Conservation (phyloP, 2,797 vertebrate species). For the Tinamus major region DNA sequence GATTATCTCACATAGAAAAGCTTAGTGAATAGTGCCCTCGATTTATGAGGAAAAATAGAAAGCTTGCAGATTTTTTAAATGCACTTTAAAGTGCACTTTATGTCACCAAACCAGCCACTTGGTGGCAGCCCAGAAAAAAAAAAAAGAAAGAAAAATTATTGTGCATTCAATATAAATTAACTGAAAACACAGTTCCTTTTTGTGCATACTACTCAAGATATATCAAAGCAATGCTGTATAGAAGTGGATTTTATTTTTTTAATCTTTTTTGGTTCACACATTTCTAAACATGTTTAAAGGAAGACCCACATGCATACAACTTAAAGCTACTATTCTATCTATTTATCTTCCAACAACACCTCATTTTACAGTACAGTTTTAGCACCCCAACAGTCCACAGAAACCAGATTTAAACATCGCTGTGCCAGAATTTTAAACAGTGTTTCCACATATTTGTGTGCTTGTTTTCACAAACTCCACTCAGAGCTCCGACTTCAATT, state of each 20-base stretch:
- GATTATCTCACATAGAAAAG: not conserved
- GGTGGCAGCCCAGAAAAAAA: slow-evolving; percentile 37
- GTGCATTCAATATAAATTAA: not conserved
- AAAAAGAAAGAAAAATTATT: fast-evolving
- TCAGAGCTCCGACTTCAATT: not conserved
- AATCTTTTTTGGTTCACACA: not conserved
- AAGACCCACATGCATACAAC: not conserved
- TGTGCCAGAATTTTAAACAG: not conserved
- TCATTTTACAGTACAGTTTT: not conserved
- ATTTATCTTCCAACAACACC: not conserved
- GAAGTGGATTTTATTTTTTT: not conserved
- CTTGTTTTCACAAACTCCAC: not conserved
- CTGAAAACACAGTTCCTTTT: not conserved
- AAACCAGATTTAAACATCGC: not conserved
- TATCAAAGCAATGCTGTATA: not conserved
- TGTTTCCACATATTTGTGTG: not conserved
- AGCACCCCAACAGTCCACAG: not conserved
- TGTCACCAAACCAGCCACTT: not conserved
- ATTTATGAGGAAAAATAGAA: not conserved
- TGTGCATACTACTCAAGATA: not conserved
- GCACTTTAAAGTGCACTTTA: not conserved
- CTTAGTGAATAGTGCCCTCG: not conserved
- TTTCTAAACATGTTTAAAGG: not conserved
- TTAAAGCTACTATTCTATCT: not conserved
- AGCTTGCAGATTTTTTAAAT: not conserved